These are phyloP conservation scores for Cremastinae sp. DNA, from an alignment of 2,888 invertebrate genomes.

Conservation along the genomic window DNA sequence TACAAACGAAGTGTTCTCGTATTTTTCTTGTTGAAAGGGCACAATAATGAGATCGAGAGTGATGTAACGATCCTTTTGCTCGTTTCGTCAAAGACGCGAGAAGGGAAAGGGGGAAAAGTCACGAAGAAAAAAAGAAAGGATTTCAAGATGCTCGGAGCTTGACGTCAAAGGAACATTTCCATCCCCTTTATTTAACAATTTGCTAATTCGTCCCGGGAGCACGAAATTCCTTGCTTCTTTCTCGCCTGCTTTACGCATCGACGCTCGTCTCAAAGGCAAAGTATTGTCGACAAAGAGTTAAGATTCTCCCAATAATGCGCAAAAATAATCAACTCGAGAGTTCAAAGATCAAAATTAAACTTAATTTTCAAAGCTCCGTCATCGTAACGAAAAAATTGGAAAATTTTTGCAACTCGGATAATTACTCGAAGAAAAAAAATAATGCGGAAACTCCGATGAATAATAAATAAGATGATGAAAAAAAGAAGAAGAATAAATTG, in stretches of 20 bases:
- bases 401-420: too few relatives aligned
- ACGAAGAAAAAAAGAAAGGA: conserved; percentile 7
- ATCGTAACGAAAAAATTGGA: too few relatives aligned
- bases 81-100: not conserved
- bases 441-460: not conserved
- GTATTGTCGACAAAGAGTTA: too few relatives aligned
- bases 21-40: too few relatives aligned
- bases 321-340: not conserved
- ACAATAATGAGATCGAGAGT: too few relatives aligned
- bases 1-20: too few relatives aligned
- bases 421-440: too few relatives aligned
- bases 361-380: too few relatives aligned
- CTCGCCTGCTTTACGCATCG: conserved; percentile 66
- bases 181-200: conserved; percentile 69
- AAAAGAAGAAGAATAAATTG: conserved; percentile 38
- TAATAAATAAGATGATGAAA: not conserved
- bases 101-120: too few relatives aligned
- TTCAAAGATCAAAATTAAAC: conserved; percentile 22
- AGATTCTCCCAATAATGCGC: not conserved
- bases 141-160: conserved; percentile 36
- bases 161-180: conserved; percentile 62
- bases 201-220: conserved; percentile 62
- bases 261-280: conserved; percentile 45
- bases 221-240: not conserved
- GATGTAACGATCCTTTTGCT: conserved; percentile 33